Percentiles rank a stretch among this genome's conserved stretches.
These are phyloP conservation scores for Thermophis baileyi DNA, from an alignment of 2,113 vertebrate genomes.

Conservation along the genomic window DNA sequence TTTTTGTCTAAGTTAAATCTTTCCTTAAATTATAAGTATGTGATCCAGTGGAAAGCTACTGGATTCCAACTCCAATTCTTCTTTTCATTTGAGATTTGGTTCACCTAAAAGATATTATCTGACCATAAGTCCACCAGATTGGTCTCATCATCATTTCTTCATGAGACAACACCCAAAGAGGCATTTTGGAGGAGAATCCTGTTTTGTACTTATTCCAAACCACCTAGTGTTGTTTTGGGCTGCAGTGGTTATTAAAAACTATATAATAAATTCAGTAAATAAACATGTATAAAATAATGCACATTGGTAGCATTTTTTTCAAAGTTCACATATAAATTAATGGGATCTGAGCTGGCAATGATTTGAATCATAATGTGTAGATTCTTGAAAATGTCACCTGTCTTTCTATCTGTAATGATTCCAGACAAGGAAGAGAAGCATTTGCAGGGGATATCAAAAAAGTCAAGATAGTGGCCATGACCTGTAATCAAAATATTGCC, in stretches of 20 bases:
- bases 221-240: background rate
- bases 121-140: background rate
- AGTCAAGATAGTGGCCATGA: background rate
- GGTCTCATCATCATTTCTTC: background rate
- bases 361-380: background rate
- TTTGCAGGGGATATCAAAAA: background rate
- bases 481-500: background rate
- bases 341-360: background rate
- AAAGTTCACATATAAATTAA: background rate
- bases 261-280: background rate
- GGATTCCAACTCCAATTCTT: background rate
- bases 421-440: background rate
- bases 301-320: background rate
- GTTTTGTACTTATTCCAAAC: background rate
- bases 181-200: background rate
- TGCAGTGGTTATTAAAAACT: background rate
- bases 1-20: background rate
- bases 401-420: background rate
- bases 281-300: background rate
- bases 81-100: background rate
- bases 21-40: background rate
- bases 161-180: background rate
- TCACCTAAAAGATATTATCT: background rate
- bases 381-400: background rate
- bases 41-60: background rate